phyloP scores from a whole-genome alignment of 2,888 invertebrate genomes.

The Erebia ligea region DNA sequence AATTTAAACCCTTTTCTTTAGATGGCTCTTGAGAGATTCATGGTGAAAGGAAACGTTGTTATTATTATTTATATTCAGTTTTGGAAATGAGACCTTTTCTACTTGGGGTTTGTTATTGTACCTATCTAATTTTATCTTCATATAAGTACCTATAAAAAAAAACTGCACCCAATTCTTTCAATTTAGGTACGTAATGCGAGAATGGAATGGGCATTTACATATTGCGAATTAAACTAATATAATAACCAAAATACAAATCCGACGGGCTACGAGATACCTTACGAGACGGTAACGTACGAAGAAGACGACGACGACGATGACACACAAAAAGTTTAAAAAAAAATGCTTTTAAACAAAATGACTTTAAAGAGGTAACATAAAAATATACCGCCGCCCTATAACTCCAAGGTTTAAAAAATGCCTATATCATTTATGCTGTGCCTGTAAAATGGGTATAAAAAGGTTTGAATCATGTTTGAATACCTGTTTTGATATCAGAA shows the following conservation, averaged over 20 bases:
- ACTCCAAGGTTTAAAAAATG: neutral
- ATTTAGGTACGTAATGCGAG: too few species aligned
- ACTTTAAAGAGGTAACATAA: slow-evolving; percentile 1
- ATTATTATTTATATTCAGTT: slow-evolving; percentile 55
- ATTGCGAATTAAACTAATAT: too few species aligned
- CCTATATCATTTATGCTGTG: neutral
- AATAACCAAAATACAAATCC: too few species aligned
- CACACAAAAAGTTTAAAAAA: too few species aligned
- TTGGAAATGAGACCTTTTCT: slow-evolving; percentile 11
- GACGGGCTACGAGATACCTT: too few species aligned
- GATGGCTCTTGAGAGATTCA: slow-evolving; percentile 72
- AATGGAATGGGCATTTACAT: too few species aligned
- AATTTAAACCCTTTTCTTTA: slow-evolving; percentile 80
- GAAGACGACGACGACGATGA: too few species aligned
- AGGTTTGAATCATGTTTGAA: slow-evolving; percentile 4
- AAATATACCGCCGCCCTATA: neutral
- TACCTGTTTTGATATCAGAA: slow-evolving; percentile 24
- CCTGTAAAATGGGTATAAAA: slow-evolving; percentile 16
- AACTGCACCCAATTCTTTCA: too few species aligned
- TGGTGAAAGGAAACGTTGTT: slow-evolving; percentile 74
- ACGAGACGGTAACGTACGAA: too few species aligned
- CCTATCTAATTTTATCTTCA: neutral
- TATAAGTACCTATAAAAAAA: too few species aligned
- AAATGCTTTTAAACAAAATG: too few species aligned
- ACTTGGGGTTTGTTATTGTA: neutral